phyloP scores from a whole-genome alignment of 2,888 invertebrate genomes.

The Papilio protenor region DNA sequence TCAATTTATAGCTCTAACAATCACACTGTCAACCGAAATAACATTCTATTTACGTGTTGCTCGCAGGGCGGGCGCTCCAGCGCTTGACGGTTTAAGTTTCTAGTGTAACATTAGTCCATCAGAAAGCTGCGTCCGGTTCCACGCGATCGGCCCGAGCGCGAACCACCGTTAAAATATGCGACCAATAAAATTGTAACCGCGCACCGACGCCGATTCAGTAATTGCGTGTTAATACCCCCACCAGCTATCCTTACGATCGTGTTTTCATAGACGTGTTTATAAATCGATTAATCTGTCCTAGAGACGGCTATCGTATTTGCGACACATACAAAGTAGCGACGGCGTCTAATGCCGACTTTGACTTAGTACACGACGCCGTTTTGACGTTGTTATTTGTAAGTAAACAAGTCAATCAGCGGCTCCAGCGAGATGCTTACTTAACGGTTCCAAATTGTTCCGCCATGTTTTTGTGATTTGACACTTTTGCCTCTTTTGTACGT shows the following conservation, averaged over 20 bases:
- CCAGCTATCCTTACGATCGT: constrained; percentile 46
- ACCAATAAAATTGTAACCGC: constrained; percentile 66
- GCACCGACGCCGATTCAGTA: constrained; percentile 73
- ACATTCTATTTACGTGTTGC: background rate
- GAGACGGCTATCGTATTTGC: background rate
- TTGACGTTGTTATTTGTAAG: constrained; percentile 23
- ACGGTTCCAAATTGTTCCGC: constrained; percentile 33
- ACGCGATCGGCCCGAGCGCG: constrained; percentile 49
- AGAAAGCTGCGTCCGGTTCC: constrained; percentile 54
- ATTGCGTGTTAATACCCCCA: constrained; percentile 71
- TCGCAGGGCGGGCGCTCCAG: background rate
- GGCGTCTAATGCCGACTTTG: background rate
- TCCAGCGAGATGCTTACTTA: constrained; percentile 19
- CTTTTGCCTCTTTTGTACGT: background rate
- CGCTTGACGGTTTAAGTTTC: background rate
- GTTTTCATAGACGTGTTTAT: constrained; percentile 27
- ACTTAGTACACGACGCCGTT: constrained; percentile 27
- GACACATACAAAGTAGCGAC: constrained; percentile 1
- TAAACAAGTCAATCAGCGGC: constrained; percentile 32
- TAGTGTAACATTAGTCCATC: constrained; percentile 34
- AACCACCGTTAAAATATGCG: constrained; percentile 71
- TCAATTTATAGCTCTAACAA: background rate
- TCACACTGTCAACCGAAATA: background rate
- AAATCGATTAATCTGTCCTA: constrained; percentile 28
- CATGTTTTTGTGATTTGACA: constrained; percentile 7